Conservation (phyloP, 2,888 invertebrate species). For the Sipha maydis region DNA sequence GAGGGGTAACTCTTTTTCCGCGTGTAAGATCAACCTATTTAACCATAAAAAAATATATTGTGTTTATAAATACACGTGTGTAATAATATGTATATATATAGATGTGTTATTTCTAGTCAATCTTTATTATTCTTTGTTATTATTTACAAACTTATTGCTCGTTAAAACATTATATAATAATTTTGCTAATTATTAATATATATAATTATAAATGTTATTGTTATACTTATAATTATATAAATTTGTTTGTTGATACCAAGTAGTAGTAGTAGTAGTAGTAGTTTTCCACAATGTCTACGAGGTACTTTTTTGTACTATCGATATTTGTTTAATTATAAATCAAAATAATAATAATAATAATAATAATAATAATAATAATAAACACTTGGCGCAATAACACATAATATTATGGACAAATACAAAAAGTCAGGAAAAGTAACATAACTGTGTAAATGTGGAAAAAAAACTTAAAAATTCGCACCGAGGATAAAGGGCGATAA, state of each 20-base stretch:
- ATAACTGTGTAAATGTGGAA: slow-evolving; percentile 16
- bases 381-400: slow-evolving; percentile 43
- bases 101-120: slow-evolving; percentile 51
- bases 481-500: slow-evolving; percentile 58
- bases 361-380: slow-evolving; percentile 45
- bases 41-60: slow-evolving; percentile 13
- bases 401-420: slow-evolving; percentile 15
- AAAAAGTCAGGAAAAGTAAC: background rate
- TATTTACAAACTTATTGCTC: slow-evolving; percentile 61
- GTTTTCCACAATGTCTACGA: slow-evolving; percentile 61
- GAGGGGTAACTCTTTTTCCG: background rate
- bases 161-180: slow-evolving; percentile 56
- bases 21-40: slow-evolving; percentile 35
- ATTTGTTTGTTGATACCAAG: slow-evolving; percentile 58
- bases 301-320: slow-evolving; percentile 62
- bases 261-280: slow-evolving; percentile 51
- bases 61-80: background rate
- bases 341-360: slow-evolving; percentile 32
- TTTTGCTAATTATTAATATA: slow-evolving; percentile 38
- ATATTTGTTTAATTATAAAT: slow-evolving; percentile 55
- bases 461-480: slow-evolving; percentile 61
- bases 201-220: slow-evolving; percentile 54
- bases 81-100: background rate
- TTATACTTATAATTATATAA: slow-evolving; percentile 52
- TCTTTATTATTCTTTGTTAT: slow-evolving; percentile 54